Percentiles rank a stretch among this genome's conserved stretches.
Conservation (phyloP, 2,888 invertebrate genomes). For the Conops quadrifasciatus region DNA sequence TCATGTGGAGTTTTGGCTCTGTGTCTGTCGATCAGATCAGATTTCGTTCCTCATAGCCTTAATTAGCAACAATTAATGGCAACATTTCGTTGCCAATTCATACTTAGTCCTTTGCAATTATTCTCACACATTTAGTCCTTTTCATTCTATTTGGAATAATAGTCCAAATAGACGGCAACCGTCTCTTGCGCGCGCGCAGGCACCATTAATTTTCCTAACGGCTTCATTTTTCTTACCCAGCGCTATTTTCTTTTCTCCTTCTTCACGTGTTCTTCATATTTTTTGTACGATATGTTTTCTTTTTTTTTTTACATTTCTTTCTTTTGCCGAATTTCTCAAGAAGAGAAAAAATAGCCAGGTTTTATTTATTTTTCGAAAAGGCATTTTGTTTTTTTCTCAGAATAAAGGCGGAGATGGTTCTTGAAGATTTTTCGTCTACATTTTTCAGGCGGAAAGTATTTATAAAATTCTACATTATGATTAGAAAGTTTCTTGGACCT, state of each 20-base stretch:
- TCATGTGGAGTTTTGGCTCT: too few relatives aligned
- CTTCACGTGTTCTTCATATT: not conserved
- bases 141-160: too few relatives aligned
- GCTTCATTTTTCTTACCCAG: constrained; percentile 6
- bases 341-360: not conserved
- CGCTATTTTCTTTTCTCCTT: not conserved
- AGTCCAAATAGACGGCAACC: too few relatives aligned
- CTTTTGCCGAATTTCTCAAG: not conserved
- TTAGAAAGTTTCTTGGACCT: not conserved
- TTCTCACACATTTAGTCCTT: too few relatives aligned
- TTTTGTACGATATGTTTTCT: not conserved
- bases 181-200: too few relatives aligned
- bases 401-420: constrained; percentile 17
- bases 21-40: too few relatives aligned
- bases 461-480: not conserved
- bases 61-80: too few relatives aligned
- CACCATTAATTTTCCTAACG: constrained; percentile 21
- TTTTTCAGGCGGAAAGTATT: not conserved
- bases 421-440: constrained; percentile 26
- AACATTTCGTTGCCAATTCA: too few relatives aligned
- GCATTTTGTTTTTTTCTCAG: constrained; percentile 14
- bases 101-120: too few relatives aligned
- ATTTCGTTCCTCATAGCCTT: too few relatives aligned
- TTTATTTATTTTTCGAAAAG: not conserved
- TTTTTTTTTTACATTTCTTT: constrained; percentile 4